phyloP scores from a whole-genome alignment of 2,888 invertebrate species.

The Palloptera scutellata region DNA sequence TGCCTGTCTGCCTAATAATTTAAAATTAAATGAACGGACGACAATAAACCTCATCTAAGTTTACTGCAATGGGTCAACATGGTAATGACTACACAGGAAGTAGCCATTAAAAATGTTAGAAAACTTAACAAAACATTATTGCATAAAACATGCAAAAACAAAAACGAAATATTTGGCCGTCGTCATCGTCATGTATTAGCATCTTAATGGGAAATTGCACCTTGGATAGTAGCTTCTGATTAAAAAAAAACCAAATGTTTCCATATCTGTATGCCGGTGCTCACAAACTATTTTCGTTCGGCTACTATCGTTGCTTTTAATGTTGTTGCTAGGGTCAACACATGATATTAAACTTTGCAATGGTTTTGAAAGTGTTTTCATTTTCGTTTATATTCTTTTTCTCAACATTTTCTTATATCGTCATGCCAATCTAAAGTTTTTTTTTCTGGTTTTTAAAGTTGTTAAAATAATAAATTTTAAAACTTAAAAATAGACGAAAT shows the following conservation, averaged over 20 bases:
- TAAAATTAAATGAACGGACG: slow-evolving; percentile 5
- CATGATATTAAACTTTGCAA: too few relatives aligned
- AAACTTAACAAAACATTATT: not conserved
- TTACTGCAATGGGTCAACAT: slow-evolving; percentile 5
- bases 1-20: too few relatives aligned
- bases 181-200: not conserved
- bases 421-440: too few relatives aligned
- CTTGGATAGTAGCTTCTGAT: not conserved
- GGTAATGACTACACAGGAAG: slow-evolving; percentile 16
- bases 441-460: too few relatives aligned
- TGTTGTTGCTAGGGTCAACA: too few relatives aligned
- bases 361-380: too few relatives aligned
- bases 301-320: not conserved
- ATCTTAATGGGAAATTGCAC: slow-evolving; percentile 3
- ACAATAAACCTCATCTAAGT: slow-evolving; percentile 7
- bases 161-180: not conserved
- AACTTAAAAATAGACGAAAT: too few relatives aligned
- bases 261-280: not conserved
- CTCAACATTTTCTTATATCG: too few relatives aligned
- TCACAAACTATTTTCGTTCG: not conserved
- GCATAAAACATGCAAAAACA: not conserved
- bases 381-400: too few relatives aligned
- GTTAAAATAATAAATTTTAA: too few relatives aligned
- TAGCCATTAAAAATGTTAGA: not conserved
- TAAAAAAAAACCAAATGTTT: not conserved